phyloP scores from a whole-genome alignment of 2,113 vertebrate species.

The Smithornis capensis region DNA sequence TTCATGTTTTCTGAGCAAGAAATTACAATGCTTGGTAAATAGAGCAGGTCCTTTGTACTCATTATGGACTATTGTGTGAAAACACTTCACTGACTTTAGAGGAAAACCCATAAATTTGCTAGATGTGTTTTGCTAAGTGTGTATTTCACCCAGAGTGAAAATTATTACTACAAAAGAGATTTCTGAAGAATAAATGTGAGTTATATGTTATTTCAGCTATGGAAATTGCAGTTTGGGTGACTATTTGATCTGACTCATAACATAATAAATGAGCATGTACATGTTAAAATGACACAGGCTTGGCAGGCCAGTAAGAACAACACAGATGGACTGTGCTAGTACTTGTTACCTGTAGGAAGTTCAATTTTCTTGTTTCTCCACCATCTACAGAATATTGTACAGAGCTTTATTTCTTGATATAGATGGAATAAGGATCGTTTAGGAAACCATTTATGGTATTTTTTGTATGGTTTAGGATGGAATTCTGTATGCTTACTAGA shows the following conservation, averaged over 20 bases:
- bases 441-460: neutral
- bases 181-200: neutral
- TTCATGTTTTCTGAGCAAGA: constrained; percentile 8
- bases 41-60: neutral
- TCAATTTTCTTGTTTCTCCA: neutral
- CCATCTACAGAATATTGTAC: neutral
- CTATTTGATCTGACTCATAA: neutral
- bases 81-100: neutral
- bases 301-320: neutral
- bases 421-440: neutral
- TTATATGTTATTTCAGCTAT: neutral
- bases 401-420: neutral
- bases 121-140: neutral
- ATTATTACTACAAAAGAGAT: neutral
- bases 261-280: neutral
- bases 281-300: neutral
- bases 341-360: neutral
- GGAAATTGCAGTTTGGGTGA: neutral
- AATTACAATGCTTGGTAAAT: neutral
- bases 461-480: neutral
- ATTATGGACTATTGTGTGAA: constrained; percentile 13
- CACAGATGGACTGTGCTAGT: neutral
- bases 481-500: neutral
- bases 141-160: constrained; percentile 15
- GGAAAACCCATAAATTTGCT: constrained; percentile 12